Percentiles rank a stretch among this genome's conserved stretches.
These are phyloP conservation scores for Mustelus asterias DNA, from an alignment of 2,113 vertebrate genomes.

Conservation along the genomic window DNA sequence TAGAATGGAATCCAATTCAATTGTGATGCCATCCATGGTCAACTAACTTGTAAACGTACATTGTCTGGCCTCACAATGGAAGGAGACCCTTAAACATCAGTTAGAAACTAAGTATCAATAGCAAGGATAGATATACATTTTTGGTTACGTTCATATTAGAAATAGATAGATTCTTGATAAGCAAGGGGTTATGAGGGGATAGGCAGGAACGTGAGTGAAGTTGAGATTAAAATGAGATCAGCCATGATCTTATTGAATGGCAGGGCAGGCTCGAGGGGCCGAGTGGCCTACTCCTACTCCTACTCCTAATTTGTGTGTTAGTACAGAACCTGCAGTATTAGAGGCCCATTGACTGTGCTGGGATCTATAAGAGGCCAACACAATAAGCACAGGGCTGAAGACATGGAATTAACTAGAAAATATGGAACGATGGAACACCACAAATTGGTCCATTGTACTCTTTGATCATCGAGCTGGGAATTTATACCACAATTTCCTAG, in stretches of 20 bases:
- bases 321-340: background rate
- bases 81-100: no score
- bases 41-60: background rate
- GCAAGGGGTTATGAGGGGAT: no score
- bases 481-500: background rate
- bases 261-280: no score
- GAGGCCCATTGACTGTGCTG: background rate
- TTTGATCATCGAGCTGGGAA: background rate
- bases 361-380: background rate
- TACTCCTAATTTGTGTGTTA: background rate
- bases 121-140: background rate
- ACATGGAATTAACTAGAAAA: background rate
- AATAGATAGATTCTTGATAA: no score
- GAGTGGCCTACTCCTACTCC: no score
- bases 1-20: background rate
- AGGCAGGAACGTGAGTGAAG: no score
- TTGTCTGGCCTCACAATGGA: background rate
- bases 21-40: background rate
- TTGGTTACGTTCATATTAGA: background rate
- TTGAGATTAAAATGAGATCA: no score
- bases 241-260: no score
- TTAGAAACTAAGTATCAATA: no score
- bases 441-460: background rate
- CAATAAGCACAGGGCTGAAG: background rate
- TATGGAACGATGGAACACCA: no score